These are phyloP conservation scores for Chloroceryle amazona DNA, from an alignment of 2,797 vertebrate species.

Conservation along the genomic window DNA sequence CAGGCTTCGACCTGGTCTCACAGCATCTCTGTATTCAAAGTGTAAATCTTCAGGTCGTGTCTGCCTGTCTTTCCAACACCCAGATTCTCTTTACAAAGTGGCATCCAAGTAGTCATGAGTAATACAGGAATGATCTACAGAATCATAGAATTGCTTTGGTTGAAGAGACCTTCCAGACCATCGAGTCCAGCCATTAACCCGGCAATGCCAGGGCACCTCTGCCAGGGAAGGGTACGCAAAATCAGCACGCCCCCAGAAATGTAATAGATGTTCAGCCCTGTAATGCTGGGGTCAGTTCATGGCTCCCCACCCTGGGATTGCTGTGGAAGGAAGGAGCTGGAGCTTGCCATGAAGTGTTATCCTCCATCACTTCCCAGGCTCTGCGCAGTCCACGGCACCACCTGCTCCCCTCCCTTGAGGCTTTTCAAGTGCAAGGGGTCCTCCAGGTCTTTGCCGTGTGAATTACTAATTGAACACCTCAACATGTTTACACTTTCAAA, in stretches of 20 bases:
- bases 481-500: accelerated
- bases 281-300: too few species aligned
- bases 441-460: neutral
- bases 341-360: too few species aligned
- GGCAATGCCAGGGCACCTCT: too few species aligned
- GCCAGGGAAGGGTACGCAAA: neutral
- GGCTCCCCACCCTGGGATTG: too few species aligned
- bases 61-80: neutral
- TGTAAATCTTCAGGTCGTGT: neutral
- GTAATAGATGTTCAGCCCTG: too few species aligned
- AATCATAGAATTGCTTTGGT: neutral
- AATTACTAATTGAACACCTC: too few species aligned
- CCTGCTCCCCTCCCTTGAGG: accelerated
- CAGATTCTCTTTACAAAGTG: neutral
- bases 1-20: too few species aligned
- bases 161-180: neutral
- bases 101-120: too few species aligned
- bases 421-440: neutral
- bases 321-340: too few species aligned
- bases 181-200: too few species aligned
- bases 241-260: too few species aligned
- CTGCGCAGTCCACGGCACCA: accelerated
- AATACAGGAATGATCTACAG: neutral
- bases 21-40: neutral
- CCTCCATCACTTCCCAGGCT: accelerated